These are phyloP conservation scores for Pseudoatta argentina DNA, from an alignment of 1,140 invertebrate species.

Conservation along the genomic window DNA sequence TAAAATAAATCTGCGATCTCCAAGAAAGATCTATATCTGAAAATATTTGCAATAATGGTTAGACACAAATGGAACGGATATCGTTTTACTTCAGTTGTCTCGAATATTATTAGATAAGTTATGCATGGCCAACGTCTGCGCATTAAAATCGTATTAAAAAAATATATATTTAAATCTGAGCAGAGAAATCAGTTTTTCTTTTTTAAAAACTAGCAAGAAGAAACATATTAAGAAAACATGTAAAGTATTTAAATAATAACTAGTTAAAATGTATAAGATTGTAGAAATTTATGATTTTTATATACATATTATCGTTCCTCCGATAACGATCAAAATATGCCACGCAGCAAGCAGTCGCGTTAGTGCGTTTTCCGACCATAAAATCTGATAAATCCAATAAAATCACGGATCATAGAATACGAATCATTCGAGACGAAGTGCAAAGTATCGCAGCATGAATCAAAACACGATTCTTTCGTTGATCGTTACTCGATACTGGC, in stretches of 20 bases:
- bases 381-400: conserved; percentile 43
- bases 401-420: conserved; percentile 34
- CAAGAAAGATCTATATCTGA: conserved; percentile 2
- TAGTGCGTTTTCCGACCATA: conserved; percentile 7
- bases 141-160: not conserved
- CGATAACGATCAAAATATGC: not conserved
- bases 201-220: not conserved
- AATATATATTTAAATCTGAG: not conserved
- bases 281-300: not conserved
- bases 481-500: conserved; percentile 44
- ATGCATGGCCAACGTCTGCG: not conserved
- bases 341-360: conserved; percentile 8
- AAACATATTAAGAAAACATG: no score
- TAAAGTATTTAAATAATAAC: not conserved
- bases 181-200: not conserved
- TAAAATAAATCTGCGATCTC: conserved; percentile 11
- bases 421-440: conserved; percentile 12
- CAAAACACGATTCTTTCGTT: conserved; percentile 29
- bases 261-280: not conserved
- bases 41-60: not conserved
- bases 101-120: conserved; percentile 10
- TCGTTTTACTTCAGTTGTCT: conserved; percentile 1
- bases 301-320: not conserved
- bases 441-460: conserved; percentile 47
- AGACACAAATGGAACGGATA: not conserved